Base-by-base conservation (phyloP, 2,888 invertebrate genomes). In the Scaeva pyrastri region DNA sequence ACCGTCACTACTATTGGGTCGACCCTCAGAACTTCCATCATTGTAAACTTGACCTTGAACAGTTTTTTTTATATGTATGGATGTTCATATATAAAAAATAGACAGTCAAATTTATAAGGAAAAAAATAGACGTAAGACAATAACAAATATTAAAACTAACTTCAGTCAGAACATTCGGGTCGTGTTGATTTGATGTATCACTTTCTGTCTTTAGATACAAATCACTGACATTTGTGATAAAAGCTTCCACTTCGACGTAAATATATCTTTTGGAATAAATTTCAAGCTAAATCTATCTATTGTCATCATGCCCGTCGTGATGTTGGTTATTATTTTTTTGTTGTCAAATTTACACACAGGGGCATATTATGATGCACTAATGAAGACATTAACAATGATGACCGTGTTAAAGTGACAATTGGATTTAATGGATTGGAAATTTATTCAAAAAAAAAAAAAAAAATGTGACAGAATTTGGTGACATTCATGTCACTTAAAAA, bases 11-110 rank as follows among this genome's bases (percentile, higher is more conserved):
- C 11, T 50, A 50, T 50, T 19, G 39, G 45, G 71, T 31, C 60
- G 82, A 82, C 82, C 82, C 72, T 68, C 72, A 72, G 45, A 82
- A 72, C 50, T 72, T 56, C 52, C 82, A 76, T 72, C 60, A 77
- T 68, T 58, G 60, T 60, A 60, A 60, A 43, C 56, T 50, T 74
- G 68, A 73, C 79, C 79, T 80, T 80, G 16, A 31, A 12, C 16
- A 16, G 26, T 31, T 31, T 31, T 7, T 31, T 31, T 45, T 45
- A n/a, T n/a, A n/a, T n/a, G n/a, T n/a, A n/a, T n/a, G n/a, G n/a
- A n/a, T n/a, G n/a, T n/a, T n/a, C n/a, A n/a, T n/a, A n/a, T n/a
- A 36, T 21, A 36, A 11, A 21, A 16, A 36, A 19, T 12, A 60
- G 39, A 21, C 60, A 60, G 41, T 60, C 39, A 60, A 58, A 36